Evolutionary conservation across 2,797 vertebrate genomes (phyloP).

Genomic region (Hemibagrus guttatus): DNA sequence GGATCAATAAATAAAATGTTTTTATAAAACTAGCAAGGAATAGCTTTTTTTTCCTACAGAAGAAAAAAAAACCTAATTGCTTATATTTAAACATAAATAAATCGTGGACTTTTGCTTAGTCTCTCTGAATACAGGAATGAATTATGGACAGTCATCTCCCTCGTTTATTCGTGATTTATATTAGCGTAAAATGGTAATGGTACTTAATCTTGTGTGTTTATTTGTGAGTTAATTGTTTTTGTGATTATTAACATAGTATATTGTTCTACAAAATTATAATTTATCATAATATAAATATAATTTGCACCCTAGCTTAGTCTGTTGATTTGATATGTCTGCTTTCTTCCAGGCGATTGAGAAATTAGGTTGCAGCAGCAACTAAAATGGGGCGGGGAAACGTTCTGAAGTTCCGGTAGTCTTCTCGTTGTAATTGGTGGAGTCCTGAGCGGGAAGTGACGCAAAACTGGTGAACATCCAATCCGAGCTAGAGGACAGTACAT

Average conservation of each 20-base stretch:
- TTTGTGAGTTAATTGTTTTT: background rate
- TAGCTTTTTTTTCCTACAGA: background rate
- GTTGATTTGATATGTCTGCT: background rate
- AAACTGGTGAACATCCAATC: background rate
- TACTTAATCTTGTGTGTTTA: background rate
- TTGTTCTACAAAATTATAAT: no score
- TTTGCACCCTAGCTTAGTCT: background rate
- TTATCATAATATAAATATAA: no score
- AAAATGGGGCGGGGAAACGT: background rate
- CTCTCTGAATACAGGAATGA: background rate
- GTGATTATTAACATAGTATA: background rate
- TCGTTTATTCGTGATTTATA: background rate
- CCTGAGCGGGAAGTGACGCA: background rate
- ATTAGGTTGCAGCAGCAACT: background rate
- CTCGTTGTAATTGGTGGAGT: constrained; percentile 13
- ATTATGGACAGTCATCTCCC: background rate
- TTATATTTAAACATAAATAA: background rate
- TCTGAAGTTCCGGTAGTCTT: background rate
- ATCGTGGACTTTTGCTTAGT: background rate
- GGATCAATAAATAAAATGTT: background rate
- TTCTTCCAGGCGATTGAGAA: background rate
- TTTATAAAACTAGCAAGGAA: background rate
- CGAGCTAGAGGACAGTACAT: background rate
- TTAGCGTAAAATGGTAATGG: background rate
- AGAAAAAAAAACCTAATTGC: background rate